A percentile compares a stretch with the other conserved stretches of the same genome.
Conservation (phyloP, 1,140 invertebrate genomes). For the Nixonia krombeini region DNA sequence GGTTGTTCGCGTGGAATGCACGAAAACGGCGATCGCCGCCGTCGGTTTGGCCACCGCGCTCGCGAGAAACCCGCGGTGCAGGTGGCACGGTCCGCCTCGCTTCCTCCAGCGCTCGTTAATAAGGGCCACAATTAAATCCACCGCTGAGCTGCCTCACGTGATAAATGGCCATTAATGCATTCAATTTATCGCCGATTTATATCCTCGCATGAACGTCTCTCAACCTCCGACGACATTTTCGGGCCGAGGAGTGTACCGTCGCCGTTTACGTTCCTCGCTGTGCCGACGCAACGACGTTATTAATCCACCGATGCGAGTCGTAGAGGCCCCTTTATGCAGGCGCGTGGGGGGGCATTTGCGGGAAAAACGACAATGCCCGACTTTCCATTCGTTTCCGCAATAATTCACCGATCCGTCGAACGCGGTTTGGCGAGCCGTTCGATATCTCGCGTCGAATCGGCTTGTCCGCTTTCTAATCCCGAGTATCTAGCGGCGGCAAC, state of each 20-base stretch:
- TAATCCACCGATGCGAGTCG: too few relatives aligned
- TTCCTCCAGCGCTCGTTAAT: constrained; percentile 21
- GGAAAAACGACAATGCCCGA: too few relatives aligned
- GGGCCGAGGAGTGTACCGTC: too few relatives aligned
- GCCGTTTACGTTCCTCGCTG: too few relatives aligned
- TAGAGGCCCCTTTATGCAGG: too few relatives aligned
- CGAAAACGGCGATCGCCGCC: constrained; percentile 28
- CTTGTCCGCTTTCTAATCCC: background rate
- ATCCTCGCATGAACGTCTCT: constrained; percentile 3
- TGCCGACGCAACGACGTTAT: too few relatives aligned
- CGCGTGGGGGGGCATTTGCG: too few relatives aligned
- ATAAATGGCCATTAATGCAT: constrained; percentile 34
- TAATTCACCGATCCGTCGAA: too few relatives aligned
- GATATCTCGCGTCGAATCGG: too few relatives aligned
- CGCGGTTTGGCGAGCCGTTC: too few relatives aligned
- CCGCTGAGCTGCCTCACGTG: background rate
- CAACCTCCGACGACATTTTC: too few relatives aligned
- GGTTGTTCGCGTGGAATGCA: constrained; percentile 34
- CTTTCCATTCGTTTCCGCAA: too few relatives aligned
- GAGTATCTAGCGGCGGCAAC: background rate
- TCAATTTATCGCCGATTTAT: constrained; percentile 27
- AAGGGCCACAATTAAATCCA: constrained; percentile 34
- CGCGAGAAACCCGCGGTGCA: constrained; percentile 31
- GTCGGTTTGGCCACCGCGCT: constrained; percentile 21
- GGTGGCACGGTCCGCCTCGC: constrained; percentile 19